A percentile compares a stretch with the other conserved stretches of the same genome.
These are phyloP conservation scores for Parnassius apollo DNA, from an alignment of 2,888 invertebrate genomes.

Conservation along the genomic window DNA sequence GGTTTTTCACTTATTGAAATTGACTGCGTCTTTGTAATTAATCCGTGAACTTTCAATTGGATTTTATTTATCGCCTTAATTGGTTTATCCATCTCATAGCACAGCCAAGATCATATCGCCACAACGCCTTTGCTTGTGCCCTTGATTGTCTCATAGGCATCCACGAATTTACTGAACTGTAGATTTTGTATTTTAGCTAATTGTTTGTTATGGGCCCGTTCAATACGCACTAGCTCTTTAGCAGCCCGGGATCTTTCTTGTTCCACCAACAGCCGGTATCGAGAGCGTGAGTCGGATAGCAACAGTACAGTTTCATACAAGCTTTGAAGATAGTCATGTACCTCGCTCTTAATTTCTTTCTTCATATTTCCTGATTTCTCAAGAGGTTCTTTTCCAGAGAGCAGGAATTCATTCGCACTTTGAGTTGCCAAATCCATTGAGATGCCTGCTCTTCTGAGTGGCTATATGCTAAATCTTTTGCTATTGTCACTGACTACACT, in stretches of 20 bases:
- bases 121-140: neutral
- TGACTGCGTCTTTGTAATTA: neutral
- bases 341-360: neutral
- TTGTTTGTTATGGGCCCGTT: neutral
- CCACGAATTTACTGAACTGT: too few relatives aligned
- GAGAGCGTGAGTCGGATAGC: neutral
- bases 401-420: too few relatives aligned
- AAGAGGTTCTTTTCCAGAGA: too few relatives aligned
- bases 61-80: neutral
- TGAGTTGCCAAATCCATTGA: too few relatives aligned
- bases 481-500: too few relatives aligned
- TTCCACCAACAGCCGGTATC: neutral
- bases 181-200: too few relatives aligned
- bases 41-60: neutral
- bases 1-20: too few relatives aligned
- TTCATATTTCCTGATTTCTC: too few relatives aligned
- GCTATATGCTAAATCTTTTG: too few relatives aligned
- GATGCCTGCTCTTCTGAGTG: too few relatives aligned
- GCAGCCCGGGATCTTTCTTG: neutral
- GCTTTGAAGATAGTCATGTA: neutral
- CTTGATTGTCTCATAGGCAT: neutral
- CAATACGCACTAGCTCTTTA: neutral
- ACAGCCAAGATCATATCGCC: neutral
- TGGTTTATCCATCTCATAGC: neutral
- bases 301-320: neutral